Base-by-base conservation (phyloP, 2,797 vertebrate genomes). In the Enteromius radiatus region DNA sequence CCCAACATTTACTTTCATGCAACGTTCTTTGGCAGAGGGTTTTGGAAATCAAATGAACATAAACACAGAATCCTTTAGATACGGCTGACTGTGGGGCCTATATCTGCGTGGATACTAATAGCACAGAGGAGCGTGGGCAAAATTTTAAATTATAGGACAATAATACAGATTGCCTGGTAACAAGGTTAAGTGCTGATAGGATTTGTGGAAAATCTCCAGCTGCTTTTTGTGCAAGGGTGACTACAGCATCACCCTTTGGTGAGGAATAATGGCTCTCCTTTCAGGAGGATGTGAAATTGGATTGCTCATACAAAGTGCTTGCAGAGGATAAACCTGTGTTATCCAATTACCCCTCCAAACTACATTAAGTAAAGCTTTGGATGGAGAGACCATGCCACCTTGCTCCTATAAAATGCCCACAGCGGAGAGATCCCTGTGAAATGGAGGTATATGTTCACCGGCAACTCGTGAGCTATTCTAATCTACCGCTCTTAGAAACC, bases 231-330 rank as follows among this genome's bases (percentile, higher is more conserved):
- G 88, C 91, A 92, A 91, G 90, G 93, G 94, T 95, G 94, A 94
- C 90, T 91, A 91, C 90, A 92, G 92, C 92, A 93, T 94, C 92
- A 91, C 92, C 92, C 92, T 91, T 93, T 92, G 91, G 92, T 94
- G 93, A 92, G 94, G 94, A 94, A 94, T 94, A 95, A 95, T 95
- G 93, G 93, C 89, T 94, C 94, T 90, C 93, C 93, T 90, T 94
- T 94, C 92, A 94, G 92, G 91, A 94, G 92, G 91, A 95, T 94
- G 93, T 94, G 94, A 94, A 95, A 96, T 95, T 95, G 93, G 94
- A 96, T 96, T 95, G 93, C 94, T 94, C 92, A 95, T 94, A 95
- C 93, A 95, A 94, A 95, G 92, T 94, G 94, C 94, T 95, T 94
- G 93, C 93, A 88, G 93, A 92, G 93, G 93, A 95, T 94, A 95